Percentiles rank a stretch among this genome's conserved stretches.
These are phyloP conservation scores for Sebastolobus altivelis DNA, from an alignment of 2,797 vertebrate genomes.

Conservation along the genomic window DNA sequence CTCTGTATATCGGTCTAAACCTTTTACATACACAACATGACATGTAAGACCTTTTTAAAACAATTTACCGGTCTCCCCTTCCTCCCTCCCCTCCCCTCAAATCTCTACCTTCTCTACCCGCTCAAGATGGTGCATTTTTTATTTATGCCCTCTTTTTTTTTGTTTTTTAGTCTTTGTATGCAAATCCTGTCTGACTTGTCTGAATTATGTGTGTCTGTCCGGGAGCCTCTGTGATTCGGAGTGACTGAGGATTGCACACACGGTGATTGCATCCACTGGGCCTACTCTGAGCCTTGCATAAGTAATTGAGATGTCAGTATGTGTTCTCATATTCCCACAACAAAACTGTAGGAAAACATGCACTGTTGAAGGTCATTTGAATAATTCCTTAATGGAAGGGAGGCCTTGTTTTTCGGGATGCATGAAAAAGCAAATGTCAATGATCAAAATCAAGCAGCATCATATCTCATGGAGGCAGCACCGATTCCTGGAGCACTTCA, in stretches of 20 bases:
- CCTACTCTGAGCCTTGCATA: constrained; percentile 86
- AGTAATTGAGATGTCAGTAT: constrained; percentile 88
- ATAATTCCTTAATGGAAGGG: constrained; percentile 87
- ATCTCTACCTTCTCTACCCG: constrained; percentile 53
- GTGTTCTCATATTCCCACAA: constrained; percentile 86
- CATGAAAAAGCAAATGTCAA: constrained; percentile 88
- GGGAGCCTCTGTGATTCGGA: constrained; percentile 82
- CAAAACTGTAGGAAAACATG: constrained; percentile 86
- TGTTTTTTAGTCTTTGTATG: constrained; percentile 83
- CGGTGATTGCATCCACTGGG: constrained; percentile 86
- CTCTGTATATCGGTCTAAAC: constrained; percentile 35
- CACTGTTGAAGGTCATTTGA: constrained; percentile 88
- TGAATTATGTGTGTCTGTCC: constrained; percentile 87
- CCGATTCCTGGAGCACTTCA: constrained; percentile 82
- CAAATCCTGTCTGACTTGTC: constrained; percentile 86
- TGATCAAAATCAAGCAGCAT: constrained; percentile 87
- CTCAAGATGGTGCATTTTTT: constrained; percentile 78
- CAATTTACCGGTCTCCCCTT: constrained; percentile 60
- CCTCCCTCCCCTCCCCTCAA: constrained; percentile 36
- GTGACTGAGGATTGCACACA: constrained; percentile 86
- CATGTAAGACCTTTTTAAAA: constrained; percentile 76
- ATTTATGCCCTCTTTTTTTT: constrained; percentile 70
- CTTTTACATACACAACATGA: constrained; percentile 63
- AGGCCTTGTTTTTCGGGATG: constrained; percentile 84
- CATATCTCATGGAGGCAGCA: constrained; percentile 83